Evolutionary conservation across 1,140 invertebrate species (phyloP), one percentile per base, ranked within the genome.

Genomic region (Papilio polyxenes): DNA sequence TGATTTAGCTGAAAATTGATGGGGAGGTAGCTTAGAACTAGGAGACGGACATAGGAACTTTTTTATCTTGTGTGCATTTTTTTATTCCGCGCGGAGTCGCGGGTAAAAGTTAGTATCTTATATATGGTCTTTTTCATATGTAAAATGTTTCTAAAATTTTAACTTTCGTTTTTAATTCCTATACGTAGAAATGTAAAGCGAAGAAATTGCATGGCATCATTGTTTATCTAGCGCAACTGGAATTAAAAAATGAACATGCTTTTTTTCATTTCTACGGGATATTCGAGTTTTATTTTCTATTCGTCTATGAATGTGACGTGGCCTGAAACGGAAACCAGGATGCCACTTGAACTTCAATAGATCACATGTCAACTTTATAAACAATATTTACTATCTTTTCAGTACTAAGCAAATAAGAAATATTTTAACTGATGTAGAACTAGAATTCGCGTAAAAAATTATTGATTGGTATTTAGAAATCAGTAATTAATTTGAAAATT

Each of bases 241-340:
- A 15, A 69, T 69, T 13, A 69, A 69, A 69, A 69, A 31, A 69
- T 37, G 65, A 69, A 69, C 65, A 40, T 69, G 65, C 23, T 69
- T 69, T 69, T 69, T 44, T 69, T 69, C 11, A 69, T 69, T 31
- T 69, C 65, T 69, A 37, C 65, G 31, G 65, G 37, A 31, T 69
- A 37, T 69, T 37, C 65, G 23, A 69, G 65, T 69, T 15, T 69
- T 69, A 37, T 37, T 69, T 69, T 69, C 65, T 69, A 69, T 69
- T 65, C 59, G 11, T 31, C 10, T 37, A 69, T 4, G 31, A 69
- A 69, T 6, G 59, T 20, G 59, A 69, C 65, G 65, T 69, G 65
- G 31, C 65, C 65, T 69, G 65, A 31, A 69, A 69, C 37, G 65
- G 62, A 65, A 23, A 69, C 10, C 65, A 69, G 65, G 65, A 69